A percentile compares a stretch with the other conserved stretches of the same genome.
These are phyloP conservation scores for Cylindroiulus punctatus DNA, from an alignment of 2,888 invertebrate genomes.

Conservation along the genomic window DNA sequence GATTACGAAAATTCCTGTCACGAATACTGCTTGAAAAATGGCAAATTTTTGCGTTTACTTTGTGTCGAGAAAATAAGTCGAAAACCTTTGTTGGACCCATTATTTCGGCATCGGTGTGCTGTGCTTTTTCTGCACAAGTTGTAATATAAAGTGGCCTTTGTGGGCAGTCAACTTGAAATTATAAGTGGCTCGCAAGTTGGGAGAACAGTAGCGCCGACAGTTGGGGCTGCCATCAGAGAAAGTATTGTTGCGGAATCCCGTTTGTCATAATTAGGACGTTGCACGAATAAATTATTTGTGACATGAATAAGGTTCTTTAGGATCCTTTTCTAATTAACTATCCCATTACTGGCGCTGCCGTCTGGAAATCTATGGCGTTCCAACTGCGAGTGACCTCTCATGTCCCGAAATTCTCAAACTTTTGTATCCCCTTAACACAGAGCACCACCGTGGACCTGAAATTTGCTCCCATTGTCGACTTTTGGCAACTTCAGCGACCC, in stretches of 20 bases:
- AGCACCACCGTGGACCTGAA: not conserved
- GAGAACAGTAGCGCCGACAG: slow-evolving; percentile 38
- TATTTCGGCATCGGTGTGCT: not conserved
- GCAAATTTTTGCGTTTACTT: too few species aligned
- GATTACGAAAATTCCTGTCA: too few species aligned
- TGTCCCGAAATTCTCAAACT: not conserved
- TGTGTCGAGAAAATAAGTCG: too few species aligned
- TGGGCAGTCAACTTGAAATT: not conserved
- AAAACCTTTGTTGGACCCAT: not conserved
- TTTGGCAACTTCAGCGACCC: not conserved
- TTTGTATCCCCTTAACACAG: not conserved
- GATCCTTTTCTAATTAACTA: slow-evolving; percentile 2
- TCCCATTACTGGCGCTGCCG: not conserved
- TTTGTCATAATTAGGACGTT: slow-evolving; percentile 42
- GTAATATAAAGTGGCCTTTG: not conserved
- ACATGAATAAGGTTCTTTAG: slow-evolving; percentile 4
- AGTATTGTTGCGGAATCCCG: slow-evolving; percentile 16
- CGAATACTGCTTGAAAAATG: too few species aligned
- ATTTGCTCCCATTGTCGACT: not conserved
- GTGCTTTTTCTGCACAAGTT: not conserved
- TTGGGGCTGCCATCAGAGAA: not conserved
- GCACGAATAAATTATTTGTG: slow-evolving; percentile 34
- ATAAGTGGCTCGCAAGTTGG: not conserved
- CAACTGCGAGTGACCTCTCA: not conserved
- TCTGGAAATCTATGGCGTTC: not conserved